Base-by-base conservation (phyloP, 1,140 invertebrate genomes). In the Bradysia coprophila region DNA sequence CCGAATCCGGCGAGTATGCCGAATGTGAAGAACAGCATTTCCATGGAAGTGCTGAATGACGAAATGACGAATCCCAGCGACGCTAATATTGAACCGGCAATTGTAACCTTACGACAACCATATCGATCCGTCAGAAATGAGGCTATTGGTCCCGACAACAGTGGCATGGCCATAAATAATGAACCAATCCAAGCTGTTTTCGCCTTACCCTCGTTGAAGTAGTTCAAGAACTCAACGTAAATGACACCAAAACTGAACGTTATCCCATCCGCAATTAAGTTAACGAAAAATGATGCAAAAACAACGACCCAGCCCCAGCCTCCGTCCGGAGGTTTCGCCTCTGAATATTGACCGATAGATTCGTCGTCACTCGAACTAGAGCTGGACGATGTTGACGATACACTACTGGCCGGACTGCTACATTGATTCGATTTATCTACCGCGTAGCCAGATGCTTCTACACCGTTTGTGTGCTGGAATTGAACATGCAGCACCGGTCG, bases 151-250 rank as follows among this genome's bases (percentile, higher is more conserved):
- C 89, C 90, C 1, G 82, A 85, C 4, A 93, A 59, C 40, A 91
- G 56, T 8, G 89, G 89, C 71, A 91, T 88, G 2, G 86, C 83
- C 72, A 90, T 86, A 53, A 92, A 88, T 15, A 92, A 66, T 24
- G 83, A 82, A 1, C 84, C 85, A 23, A 93, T 84, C 78, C 84
- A 88, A 0, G 88, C 81, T 0, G 88, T 92, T 53, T 86, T 85
- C n/a, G 80, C 75, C 49, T 85, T 85, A 18, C 76, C 72, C 51
- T 80, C 74, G 13, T 71, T 71, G 57, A 88, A 90, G 56, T 86
- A 81, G 32, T 78, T 70, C 15, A 81, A 60, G 52, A 91, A 80
- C 52, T 88, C 78, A 1, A 78, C 72, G 53, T 73, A 86, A 49
- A 89, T 80, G 2, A 89, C 75, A 21, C 85, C 85, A 53, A 88